Conservation (phyloP, 2,797 vertebrate genomes). For the Paedocypris micromegethes region DNA sequence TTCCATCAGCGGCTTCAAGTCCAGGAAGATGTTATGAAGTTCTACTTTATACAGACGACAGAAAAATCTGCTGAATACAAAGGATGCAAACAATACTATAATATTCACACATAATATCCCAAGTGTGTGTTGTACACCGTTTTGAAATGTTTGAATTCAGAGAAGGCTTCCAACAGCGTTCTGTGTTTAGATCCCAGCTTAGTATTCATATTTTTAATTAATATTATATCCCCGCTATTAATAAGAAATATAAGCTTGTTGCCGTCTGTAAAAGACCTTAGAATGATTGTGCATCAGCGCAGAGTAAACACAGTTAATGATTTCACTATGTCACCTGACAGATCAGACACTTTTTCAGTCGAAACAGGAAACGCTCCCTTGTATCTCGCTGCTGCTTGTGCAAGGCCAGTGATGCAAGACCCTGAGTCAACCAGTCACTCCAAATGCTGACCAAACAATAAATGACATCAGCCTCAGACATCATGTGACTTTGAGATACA, state of each 20-base stretch:
- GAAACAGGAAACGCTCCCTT: constrained; percentile 40
- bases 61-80: too few relatives aligned
- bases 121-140: too few relatives aligned
- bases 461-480: neutral
- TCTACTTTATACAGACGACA: too few relatives aligned
- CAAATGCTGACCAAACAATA: constrained; percentile 24
- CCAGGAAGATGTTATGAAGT: constrained; percentile 19
- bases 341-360: constrained; percentile 44
- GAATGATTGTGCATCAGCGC: constrained; percentile 41
- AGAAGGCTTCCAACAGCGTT: constrained; percentile 5
- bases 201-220: too few relatives aligned
- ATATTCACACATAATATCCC: too few relatives aligned
- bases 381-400: constrained; percentile 8
- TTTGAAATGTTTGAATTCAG: too few relatives aligned
- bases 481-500: constrained; percentile 18
- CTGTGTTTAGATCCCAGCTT: constrained; percentile 41
- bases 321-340: constrained; percentile 48
- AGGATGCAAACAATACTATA: too few relatives aligned
- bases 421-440: neutral
- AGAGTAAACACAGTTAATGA: constrained; percentile 54
- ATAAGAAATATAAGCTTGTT: too few relatives aligned
- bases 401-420: constrained; percentile 34
- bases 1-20: constrained; percentile 39
- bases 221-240: too few relatives aligned
- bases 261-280: neutral